Evolutionary conservation across 2,113 vertebrate genomes (phyloP), one percentile per base, ranked within the genome.

Genomic region (Ctenomys sociabilis): DNA sequence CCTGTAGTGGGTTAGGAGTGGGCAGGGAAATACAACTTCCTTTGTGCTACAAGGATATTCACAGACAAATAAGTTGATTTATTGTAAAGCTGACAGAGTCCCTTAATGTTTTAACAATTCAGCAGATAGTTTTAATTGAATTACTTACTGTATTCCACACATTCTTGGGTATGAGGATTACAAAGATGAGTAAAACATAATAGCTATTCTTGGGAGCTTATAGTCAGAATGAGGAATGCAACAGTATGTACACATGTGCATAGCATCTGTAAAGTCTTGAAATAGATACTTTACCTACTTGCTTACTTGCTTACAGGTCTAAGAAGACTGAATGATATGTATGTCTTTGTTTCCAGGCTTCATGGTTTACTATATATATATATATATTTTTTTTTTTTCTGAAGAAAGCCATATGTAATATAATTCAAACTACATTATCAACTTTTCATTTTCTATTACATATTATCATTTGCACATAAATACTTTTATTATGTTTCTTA

Each of bases 41-140:
- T 91, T 95, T 95, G 78, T 94, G 22, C 66, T 91, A 0, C 85
- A 57, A 82, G 13, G 26, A 66, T 95, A 64, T 75, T 95, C 77
- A 87, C 59, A 49, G n/a, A 52, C 54, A 92, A 92, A 61, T 70
- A 90, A 90, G 21, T 32, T 89, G 63, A 61, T 93, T 88, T 93
- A 83, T 80, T 45, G 26, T 61, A 94, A 78, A 93, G 19, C 52
- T 95, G 32, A 40, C 37, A 43, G 19, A 57, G 30, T n/a, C 24
- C 32, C 66, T 68, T 68, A n/a, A 7, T 70, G 88, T 19, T 87
- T 30, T 57, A 94, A 52, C 43, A 70, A 68, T 49, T 85, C 40
- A 95, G 91, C 16, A 96, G n/a, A 73, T 92, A 77, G 26, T 95
- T 93, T 96, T 59, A 54, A 77, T 78, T 95, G n/a, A 88, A 88